Evolutionary conservation across 2,113 vertebrate species (phyloP).

Genomic region (Polyodon spathula): DNA sequence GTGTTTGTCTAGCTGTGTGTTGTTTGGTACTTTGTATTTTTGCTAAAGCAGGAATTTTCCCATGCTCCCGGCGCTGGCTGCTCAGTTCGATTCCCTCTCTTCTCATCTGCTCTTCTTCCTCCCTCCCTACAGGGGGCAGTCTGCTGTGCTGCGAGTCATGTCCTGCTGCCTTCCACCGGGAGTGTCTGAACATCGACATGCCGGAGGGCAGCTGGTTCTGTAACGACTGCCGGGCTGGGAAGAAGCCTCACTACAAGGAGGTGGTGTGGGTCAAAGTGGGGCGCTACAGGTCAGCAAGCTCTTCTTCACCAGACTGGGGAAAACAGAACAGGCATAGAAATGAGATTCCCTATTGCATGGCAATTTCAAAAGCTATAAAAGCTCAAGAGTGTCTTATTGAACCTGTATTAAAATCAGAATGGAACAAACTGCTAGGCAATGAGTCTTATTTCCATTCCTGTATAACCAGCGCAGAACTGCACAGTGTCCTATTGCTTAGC

Average conservation of each 20-base stretch:
- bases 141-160: slow-evolving; percentile 96
- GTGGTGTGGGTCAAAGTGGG: slow-evolving; percentile 98
- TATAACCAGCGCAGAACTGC: too few species aligned
- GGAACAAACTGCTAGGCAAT: too few species aligned
- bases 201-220: slow-evolving; percentile 97
- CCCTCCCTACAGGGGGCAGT: slow-evolving; percentile 71
- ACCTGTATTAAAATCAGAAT: too few species aligned
- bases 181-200: slow-evolving; percentile 97
- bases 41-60: background rate
- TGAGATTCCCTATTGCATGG: too few species aligned
- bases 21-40: too few species aligned
- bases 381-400: too few species aligned
- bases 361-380: too few species aligned
- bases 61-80: background rate
- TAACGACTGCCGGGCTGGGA: slow-evolving; percentile 94
- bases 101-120: slow-evolving; percentile 6
- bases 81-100: background rate
- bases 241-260: slow-evolving; percentile 89
- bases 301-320: too few species aligned
- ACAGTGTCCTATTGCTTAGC: too few species aligned
- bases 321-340: too few species aligned
- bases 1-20: too few species aligned
- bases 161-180: slow-evolving; percentile 91
- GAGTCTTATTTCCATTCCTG: too few species aligned
- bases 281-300: slow-evolving; percentile 77